Percentiles rank a stretch among this genome's conserved stretches.
Evolutionary conservation across 1,140 invertebrate genomes (phyloP).

Genomic region (Pseudoatta argentina): DNA sequence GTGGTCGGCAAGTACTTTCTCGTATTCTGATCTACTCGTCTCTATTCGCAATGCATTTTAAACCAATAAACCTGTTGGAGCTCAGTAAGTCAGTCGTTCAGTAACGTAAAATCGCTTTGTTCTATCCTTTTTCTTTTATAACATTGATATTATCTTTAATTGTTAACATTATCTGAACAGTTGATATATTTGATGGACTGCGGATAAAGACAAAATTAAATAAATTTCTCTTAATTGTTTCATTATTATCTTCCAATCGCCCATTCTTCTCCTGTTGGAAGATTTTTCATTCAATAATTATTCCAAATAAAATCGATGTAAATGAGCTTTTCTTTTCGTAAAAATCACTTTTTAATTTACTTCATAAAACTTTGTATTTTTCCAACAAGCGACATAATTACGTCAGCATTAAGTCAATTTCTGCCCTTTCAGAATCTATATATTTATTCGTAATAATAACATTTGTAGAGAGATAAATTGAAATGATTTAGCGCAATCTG

Average conservation of each 20-base stretch:
- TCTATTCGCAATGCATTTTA: slow-evolving; percentile 53
- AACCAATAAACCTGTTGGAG: slow-evolving; percentile 68
- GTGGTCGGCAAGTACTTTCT: slow-evolving; percentile 50
- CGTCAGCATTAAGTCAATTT: slow-evolving; percentile 12
- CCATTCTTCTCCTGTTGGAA: not conserved
- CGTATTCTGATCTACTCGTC: slow-evolving; percentile 67
- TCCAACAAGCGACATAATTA: not conserved
- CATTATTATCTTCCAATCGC: not conserved
- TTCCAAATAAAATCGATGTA: not conserved
- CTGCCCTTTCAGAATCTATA: not conserved
- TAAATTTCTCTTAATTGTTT: not conserved
- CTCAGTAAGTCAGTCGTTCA: not conserved
- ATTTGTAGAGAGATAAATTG: not conserved
- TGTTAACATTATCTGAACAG: not conserved
- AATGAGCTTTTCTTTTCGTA: not conserved
- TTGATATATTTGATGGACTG: not conserved
- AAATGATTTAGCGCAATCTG: not conserved
- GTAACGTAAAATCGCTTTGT: not conserved
- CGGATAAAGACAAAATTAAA: slow-evolving; percentile 30
- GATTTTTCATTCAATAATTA: slow-evolving; percentile 19
- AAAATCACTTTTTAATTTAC: not conserved
- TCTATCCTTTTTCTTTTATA: not conserved
- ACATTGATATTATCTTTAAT: slow-evolving; percentile 8
- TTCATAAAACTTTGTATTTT: not conserved
- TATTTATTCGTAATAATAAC: not conserved